A percentile compares a stretch with the other conserved stretches of the same genome.
These are phyloP conservation scores for Echinometra lucunter DNA, from an alignment of 53 echinoderm and acorn worm genomes.

Conservation along the genomic window DNA sequence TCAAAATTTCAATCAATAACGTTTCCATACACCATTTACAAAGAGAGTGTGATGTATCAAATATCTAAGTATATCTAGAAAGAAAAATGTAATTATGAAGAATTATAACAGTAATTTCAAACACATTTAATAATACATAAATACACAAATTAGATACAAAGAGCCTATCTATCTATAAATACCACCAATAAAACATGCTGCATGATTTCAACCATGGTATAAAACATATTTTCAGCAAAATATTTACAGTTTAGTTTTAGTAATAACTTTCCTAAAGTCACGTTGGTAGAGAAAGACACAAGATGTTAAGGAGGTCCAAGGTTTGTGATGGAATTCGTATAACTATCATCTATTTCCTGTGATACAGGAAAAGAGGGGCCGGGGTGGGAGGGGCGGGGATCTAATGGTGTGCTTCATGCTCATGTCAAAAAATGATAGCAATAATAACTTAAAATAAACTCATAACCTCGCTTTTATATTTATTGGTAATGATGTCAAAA, in stretches of 20 bases:
- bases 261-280: slow-evolving; percentile 24
- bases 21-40: background rate
- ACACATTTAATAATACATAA: background rate
- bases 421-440: no score
- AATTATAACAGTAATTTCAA: background rate
- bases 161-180: slow-evolving; percentile 22
- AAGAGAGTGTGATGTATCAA: background rate
- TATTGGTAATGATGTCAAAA: no score
- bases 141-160: slow-evolving; percentile 5
- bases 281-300: slow-evolving; percentile 24
- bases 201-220: background rate
- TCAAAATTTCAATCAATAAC: background rate
- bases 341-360: background rate
- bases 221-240: slow-evolving; percentile 8
- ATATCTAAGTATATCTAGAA: background rate
- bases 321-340: background rate
- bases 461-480: no score
- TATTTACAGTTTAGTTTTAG: slow-evolving; percentile 32
- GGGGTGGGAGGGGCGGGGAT: no score
- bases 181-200: slow-evolving; percentile 6
- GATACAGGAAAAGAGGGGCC: background rate
- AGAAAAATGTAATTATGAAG: background rate
- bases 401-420: no score
- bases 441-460: no score
- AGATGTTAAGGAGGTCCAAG: background rate